These are phyloP conservation scores for Papilio dardanus DNA, from an alignment of 1,140 invertebrate genomes.

Conservation along the genomic window DNA sequence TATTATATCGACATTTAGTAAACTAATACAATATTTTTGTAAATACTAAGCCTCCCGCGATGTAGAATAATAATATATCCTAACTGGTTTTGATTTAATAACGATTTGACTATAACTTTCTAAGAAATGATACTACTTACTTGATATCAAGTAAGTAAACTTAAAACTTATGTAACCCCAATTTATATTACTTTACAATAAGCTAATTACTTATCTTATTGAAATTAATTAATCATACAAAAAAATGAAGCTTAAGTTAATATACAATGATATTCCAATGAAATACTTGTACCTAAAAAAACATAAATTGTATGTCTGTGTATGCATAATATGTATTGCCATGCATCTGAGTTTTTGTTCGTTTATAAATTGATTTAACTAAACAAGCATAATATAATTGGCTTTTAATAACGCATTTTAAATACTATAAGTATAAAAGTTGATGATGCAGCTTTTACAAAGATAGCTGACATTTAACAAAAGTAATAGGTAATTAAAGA, in stretches of 20 bases:
- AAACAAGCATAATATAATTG: neutral
- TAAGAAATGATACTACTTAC: too few species aligned
- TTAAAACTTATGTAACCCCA: too few species aligned
- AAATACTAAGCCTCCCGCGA: neutral
- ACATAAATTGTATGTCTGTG: neutral
- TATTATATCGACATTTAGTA: slow-evolving; percentile 40
- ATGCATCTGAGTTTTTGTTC: slow-evolving; percentile 54
- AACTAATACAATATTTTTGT: neutral
- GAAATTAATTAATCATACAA: too few species aligned
- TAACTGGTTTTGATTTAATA: neutral
- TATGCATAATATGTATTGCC: slow-evolving; percentile 38
- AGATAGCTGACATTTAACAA: neutral
- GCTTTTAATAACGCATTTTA: neutral
- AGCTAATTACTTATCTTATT: too few species aligned
- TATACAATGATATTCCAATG: too few species aligned
- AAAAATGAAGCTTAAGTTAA: neutral
- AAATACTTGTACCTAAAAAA: too few species aligned
- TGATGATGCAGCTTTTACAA: neutral
- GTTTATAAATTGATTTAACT: neutral
- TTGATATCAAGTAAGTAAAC: too few species aligned
- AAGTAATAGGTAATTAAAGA: neutral
- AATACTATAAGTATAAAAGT: neutral
- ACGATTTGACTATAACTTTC: too few species aligned
- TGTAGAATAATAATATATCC: neutral
- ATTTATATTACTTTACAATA: too few species aligned